Percentiles rank a stretch among this genome's conserved stretches.
Evolutionary conservation across 2,113 vertebrate genomes (phyloP).

Genomic region (Hippocampus abdominalis): DNA sequence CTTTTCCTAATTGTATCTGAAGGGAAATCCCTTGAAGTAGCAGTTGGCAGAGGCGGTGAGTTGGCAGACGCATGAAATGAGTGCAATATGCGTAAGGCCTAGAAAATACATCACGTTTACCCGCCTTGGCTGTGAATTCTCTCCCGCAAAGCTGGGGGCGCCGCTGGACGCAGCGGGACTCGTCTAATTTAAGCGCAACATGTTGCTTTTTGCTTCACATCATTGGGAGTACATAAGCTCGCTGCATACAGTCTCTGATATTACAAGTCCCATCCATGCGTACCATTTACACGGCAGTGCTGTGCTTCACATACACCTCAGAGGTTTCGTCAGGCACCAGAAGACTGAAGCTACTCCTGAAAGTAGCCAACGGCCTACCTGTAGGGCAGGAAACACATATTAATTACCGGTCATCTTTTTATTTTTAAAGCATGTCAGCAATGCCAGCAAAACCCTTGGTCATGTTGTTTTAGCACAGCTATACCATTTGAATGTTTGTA

Average conservation of each 20-base stretch:
- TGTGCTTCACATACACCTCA: slow-evolving; percentile 79
- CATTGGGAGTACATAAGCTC: slow-evolving; percentile 1
- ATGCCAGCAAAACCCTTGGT: not conserved
- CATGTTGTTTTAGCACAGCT: too few species aligned
- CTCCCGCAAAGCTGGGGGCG: slow-evolving; percentile 25
- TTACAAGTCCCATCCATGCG: not conserved
- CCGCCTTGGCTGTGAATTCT: slow-evolving; percentile 44
- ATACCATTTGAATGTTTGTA: too few species aligned
- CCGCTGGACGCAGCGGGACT: slow-evolving; percentile 17
- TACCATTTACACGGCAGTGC: slow-evolving; percentile 48
- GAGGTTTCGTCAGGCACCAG: slow-evolving; percentile 77
- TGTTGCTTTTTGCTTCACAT: slow-evolving; percentile 21
- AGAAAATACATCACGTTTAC: slow-evolving; percentile 77
- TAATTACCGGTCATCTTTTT: not conserved
- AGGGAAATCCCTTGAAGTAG: slow-evolving; percentile 78
- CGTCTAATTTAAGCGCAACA: slow-evolving; percentile 14
- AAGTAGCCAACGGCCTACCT: slow-evolving; percentile 81
- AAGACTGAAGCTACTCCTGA: slow-evolving; percentile 75
- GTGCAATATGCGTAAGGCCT: slow-evolving; percentile 62
- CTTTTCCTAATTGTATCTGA: slow-evolving; percentile 74
- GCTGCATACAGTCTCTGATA: not conserved
- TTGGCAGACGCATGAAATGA: slow-evolving; percentile 73
- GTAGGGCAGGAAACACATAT: slow-evolving; percentile 13
- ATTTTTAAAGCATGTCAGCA: not conserved
- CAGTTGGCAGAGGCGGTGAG: slow-evolving; percentile 61